Conservation (phyloP, 2,797 vertebrate species). For the Lates japonicus region DNA sequence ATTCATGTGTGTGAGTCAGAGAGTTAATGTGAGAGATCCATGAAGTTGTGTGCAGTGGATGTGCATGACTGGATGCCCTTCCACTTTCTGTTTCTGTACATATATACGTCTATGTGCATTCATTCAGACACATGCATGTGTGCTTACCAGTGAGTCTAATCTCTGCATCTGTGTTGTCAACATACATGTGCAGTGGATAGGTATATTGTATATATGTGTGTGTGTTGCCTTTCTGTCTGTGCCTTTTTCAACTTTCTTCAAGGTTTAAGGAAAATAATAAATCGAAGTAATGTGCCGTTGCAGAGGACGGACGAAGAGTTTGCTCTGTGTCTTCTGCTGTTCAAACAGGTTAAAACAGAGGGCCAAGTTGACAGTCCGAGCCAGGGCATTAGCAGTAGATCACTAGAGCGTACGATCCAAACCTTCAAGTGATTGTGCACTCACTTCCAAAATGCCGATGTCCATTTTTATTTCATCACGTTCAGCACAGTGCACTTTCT, state of each 20-base stretch:
- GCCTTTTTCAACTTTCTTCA: slow-evolving; percentile 15
- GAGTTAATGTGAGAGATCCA: slow-evolving; percentile 30
- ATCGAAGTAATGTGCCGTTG: slow-evolving; percentile 26
- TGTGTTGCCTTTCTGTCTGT: not conserved
- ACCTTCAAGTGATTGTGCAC: slow-evolving; percentile 59
- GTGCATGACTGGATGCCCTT: slow-evolving; percentile 12
- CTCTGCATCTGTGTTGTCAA: not conserved
- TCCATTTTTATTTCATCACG: slow-evolving; percentile 73
- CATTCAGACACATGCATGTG: not conserved
- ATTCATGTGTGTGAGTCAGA: not conserved
- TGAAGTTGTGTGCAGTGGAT: not conserved
- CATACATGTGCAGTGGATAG: not conserved
- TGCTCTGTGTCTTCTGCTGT: slow-evolving; percentile 40
- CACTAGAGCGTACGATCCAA: slow-evolving; percentile 53
- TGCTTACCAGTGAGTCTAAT: not conserved
- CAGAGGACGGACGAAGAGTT: slow-evolving; percentile 30
- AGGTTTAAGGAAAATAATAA: slow-evolving; percentile 17
- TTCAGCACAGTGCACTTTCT: slow-evolving; percentile 52
- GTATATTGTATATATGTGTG: no score
- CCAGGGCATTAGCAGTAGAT: slow-evolving; percentile 56
- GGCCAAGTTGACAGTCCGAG: slow-evolving; percentile 33
- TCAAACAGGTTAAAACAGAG: slow-evolving; percentile 46
- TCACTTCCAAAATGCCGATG: slow-evolving; percentile 64
- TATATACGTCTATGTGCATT: not conserved
- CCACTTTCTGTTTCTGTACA: not conserved